Evolutionary conservation across 2,797 vertebrate species (phyloP), one percentile per base, ranked within the genome.

Genomic region (Falco peregrinus): DNA sequence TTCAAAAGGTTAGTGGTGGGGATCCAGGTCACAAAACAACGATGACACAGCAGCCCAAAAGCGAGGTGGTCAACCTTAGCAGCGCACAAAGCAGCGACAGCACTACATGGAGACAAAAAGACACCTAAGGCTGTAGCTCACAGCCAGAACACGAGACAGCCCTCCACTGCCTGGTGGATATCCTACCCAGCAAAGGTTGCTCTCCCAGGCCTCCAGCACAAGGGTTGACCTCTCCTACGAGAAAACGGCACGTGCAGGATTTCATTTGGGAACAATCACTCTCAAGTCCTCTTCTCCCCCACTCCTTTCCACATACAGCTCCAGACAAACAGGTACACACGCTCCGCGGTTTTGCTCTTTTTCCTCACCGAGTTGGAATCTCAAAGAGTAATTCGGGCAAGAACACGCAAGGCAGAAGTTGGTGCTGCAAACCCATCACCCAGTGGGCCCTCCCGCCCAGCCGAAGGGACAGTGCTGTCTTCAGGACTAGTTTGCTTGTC

Each of bases 361-460:
- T 74, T 35, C 43, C 5, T 0, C 37, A 13, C 22, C n/a, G 48
- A 22, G 10, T 2, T 76, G 45, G 48, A 64, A 31, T 48, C 56
- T 45, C 20, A 19, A 71, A 75, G 37, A 33, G 20, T 53, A 57
- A 73, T 81, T 61, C 39, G 41, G 41, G 56, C 24, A 89, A 71
- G 82, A 74, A 74, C 56, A 50, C 0, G 0, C 6, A 68, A 60
- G 25, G 67, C 31, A 89, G 45, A 80, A 31, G 51, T 15, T 43
- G 41, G 41, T 61, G n/a, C 74, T 86, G 56, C 57, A 61, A 74
- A 53, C 12, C 31, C 10, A 15, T n/a, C 76, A 53, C 47, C 37
- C 8, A 2, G 26, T 0, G 0, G 16, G 18, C 77, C 74, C 54
- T 61, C 50, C 45, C 1, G 0, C 56, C 39, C 54, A 16, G 2